Percentiles rank a stretch among this genome's conserved stretches.
Evolutionary conservation across 2,113 vertebrate species (phyloP).

Genomic region (Panthera tigris): DNA sequence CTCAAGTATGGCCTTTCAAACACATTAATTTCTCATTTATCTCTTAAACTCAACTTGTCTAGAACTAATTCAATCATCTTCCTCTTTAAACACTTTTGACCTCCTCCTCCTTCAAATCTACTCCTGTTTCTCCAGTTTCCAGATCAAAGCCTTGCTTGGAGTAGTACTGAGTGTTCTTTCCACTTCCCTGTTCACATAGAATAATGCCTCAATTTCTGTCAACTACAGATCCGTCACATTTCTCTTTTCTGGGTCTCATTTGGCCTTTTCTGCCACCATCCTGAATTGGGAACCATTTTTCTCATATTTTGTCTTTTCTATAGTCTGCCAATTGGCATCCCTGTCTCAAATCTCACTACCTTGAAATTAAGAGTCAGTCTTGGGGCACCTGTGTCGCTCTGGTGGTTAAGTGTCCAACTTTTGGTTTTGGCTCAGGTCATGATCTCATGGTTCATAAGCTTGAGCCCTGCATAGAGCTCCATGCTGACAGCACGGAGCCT

Average conservation of each 20-base stretch:
- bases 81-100: not conserved
- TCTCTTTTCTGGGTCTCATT: not conserved
- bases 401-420: too few species aligned
- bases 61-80: not conserved
- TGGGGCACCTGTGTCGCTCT: too few species aligned
- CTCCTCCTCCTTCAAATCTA: not conserved
- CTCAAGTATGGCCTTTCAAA: not conserved
- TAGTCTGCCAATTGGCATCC: not conserved
- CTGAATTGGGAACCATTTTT: not conserved
- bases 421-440: too few species aligned
- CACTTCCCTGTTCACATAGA: not conserved
- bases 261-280: not conserved
- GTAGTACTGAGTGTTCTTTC: not conserved
- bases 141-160: not conserved
- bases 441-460: too few species aligned
- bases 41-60: not conserved
- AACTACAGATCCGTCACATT: not conserved
- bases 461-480: too few species aligned
- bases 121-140: not conserved
- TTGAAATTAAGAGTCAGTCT: not conserved
- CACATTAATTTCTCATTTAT: not conserved
- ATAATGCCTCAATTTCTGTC: not conserved
- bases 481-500: too few species aligned
- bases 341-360: not conserved
- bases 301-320: not conserved